Base-by-base conservation (phyloP, 2,113 vertebrate genomes). In the Phyllopteryx taeniolatus region DNA sequence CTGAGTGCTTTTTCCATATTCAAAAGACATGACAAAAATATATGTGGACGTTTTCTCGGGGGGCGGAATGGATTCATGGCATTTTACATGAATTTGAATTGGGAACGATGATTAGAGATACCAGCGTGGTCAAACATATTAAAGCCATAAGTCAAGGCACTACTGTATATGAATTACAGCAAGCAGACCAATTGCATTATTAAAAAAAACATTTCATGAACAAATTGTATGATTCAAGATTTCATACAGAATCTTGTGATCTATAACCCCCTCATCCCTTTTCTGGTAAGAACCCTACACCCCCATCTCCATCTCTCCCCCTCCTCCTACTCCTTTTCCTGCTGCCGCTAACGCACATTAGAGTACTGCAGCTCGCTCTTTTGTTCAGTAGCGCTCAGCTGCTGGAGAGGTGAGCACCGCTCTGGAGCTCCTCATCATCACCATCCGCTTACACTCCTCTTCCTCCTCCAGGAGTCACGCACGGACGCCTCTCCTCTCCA, bases 321-420 rank as follows among this genome's bases (percentile, higher is more conserved):
- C 54, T 49, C 56, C 54, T 61, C 46, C 66, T 1, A 20, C 75
- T 60, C 70, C 17, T 31, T 49, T 46, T 51, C 66, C 33, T 73
- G 8, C 51, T 56, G 62, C 3, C n/a, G 62, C 56, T 17, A 61
- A 19, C 27, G 19, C 11, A 68, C 14, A 86, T 91, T 81, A 85
- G 90, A 90, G 88, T 76, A 87, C 82, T 72, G 77, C 83, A 71
- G 85, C 86, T 83, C 83, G 66, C 89, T 89, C 92, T 91, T 91
- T 93, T 93, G 91, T 93, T 93, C 90, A 92, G 88, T 90, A 88
- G 89, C 90, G 81, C 89, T 89, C 83, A 81, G 90, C 89, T 89
- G 90, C 91, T 84, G 85, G 84, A 85, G 89, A 92, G 84, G 90
- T 88, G 90, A 85, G 83, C 87, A 86, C 67, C 78, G 73, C 80